Conservation (phyloP, 2,113 vertebrate species). For the Aplodontia rufa region DNA sequence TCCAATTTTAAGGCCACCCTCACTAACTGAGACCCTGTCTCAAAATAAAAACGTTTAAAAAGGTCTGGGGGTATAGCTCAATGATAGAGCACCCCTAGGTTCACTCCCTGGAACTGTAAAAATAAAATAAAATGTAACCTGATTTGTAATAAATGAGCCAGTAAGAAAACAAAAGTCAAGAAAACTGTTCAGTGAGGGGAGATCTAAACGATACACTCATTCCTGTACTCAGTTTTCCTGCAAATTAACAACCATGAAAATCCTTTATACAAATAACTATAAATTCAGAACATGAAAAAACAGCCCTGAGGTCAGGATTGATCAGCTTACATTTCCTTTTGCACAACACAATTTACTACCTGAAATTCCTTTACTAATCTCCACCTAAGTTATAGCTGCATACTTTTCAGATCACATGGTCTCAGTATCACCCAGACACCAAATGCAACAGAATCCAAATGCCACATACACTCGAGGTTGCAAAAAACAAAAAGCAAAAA, state of each 20-base stretch:
- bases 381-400: neutral
- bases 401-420: neutral
- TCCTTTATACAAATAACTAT: neutral
- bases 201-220: neutral
- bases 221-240: neutral
- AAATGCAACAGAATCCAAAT: conserved; percentile 31
- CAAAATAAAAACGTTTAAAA: no score
- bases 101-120: no score
- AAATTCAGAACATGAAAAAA: neutral
- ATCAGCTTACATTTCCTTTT: neutral
- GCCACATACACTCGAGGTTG: neutral
- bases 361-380: neutral
- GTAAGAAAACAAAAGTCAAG: neutral
- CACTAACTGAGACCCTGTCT: no score
- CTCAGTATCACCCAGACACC: neutral
- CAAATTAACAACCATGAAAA: conserved; percentile 6
- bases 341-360: neutral
- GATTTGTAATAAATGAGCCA: neutral
- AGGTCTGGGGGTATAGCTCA: no score
- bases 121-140: no score
- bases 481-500: conserved; percentile 13
- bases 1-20: no score
- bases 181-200: neutral
- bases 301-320: neutral
- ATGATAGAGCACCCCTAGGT: no score